Percentiles rank a stretch among this genome's conserved stretches.
Evolutionary conservation across 2,797 vertebrate genomes (phyloP).

Genomic region (Delichon dasypus): DNA sequence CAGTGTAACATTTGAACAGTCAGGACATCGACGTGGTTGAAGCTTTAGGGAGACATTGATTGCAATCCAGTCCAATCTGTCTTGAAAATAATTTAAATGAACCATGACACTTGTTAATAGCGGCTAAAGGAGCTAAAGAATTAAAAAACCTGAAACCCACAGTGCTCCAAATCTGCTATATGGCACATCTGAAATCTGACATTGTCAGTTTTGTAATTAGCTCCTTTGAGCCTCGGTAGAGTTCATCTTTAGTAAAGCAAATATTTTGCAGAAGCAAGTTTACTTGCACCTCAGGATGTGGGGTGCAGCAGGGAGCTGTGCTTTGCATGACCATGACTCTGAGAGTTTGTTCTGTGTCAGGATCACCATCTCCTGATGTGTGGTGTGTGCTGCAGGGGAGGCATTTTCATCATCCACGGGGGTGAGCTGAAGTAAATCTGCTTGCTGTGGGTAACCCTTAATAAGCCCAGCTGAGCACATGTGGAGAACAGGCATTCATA

Average conservation of each 20-base stretch:
- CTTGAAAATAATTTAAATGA: not conserved
- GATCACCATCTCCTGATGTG: not conserved
- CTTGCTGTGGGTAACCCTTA: not conserved
- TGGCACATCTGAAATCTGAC: not conserved
- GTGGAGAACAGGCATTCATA: not conserved
- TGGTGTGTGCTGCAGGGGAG: not conserved
- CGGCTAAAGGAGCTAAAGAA: not conserved
- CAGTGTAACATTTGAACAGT: not conserved
- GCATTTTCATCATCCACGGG: not conserved
- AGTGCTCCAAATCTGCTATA: not conserved
- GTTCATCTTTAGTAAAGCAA: not conserved
- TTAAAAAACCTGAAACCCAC: not conserved
- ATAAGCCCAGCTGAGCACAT: not conserved
- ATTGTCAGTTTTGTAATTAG: not conserved
- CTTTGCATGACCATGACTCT: not conserved
- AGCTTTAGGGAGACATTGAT: not conserved
- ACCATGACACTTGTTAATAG: not conserved
- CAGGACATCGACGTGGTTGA: not conserved
- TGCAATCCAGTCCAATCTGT: not conserved
- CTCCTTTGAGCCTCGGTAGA: not conserved
- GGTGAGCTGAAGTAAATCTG: not conserved
- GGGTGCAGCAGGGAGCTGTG: not conserved
- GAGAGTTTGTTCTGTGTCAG: not conserved
- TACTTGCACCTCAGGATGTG: not conserved
- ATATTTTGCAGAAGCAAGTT: not conserved